Evolutionary conservation across 2,888 invertebrate genomes (phyloP).

Genomic region (Oeneis ivallda): DNA sequence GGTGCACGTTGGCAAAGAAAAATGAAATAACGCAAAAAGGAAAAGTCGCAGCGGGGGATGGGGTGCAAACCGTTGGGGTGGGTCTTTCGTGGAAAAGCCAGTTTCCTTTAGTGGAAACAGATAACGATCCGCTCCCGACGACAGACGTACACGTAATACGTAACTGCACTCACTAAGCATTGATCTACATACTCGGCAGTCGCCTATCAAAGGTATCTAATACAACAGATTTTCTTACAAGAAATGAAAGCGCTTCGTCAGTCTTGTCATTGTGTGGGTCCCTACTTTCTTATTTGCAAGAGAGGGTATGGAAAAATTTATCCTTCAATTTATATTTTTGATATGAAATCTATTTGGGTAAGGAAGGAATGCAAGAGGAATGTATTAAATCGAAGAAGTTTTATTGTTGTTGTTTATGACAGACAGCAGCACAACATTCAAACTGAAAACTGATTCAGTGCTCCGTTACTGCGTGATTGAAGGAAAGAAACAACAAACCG

Average conservation of each 20-base stretch:
- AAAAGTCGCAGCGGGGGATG: conserved; percentile 62
- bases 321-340: conserved; percentile 18
- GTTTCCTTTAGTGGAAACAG: conserved; percentile 81
- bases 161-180: conserved; percentile 74
- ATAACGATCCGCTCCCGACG: conserved; percentile 80
- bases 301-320: conserved; percentile 6
- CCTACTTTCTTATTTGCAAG: conserved; percentile 24
- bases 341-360: conserved; percentile 12
- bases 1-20: conserved; percentile 77
- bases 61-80: conserved; percentile 66
- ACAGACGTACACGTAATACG: conserved; percentile 66
- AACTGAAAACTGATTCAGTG: no score
- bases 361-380: not conserved
- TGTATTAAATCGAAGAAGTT: not conserved
- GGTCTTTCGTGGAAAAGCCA: conserved; percentile 78
- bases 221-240: conserved; percentile 60
- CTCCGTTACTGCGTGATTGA: no score
- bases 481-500: no score
- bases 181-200: conserved; percentile 66
- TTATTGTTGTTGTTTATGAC: not conserved
- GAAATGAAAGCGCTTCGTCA: conserved; percentile 54
- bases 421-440: no score
- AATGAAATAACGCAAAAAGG: conserved; percentile 79
- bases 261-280: conserved; percentile 32
- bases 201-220: conserved; percentile 68